Base-by-base conservation (phyloP, 2,797 vertebrate species). In the Microchirus variegatus region DNA sequence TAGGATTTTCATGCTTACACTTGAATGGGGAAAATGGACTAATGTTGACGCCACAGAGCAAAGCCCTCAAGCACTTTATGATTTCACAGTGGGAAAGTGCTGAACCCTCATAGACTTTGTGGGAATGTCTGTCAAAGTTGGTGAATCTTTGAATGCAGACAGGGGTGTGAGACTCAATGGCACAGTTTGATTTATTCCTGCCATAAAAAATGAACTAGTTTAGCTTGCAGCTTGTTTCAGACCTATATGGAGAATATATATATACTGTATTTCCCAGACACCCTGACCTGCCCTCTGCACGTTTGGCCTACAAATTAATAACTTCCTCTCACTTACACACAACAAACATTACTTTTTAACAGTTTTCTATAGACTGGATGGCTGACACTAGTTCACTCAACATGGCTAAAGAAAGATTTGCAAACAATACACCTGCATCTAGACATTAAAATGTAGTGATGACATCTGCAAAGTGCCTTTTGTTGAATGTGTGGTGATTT, bases 401-500 rank as follows among this genome's bases (percentile, higher is more conserved):
- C 53, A 36, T 14, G 44, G 46, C 48, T 59, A 66, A 76, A 45
- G 31, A 66, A 76, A 45, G 3, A 31, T 7, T 31, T 31, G 3
- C 5, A 26, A 71, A 74, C 40, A 31, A 26, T 5, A n/a, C n/a
- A n/a, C n/a, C n/a, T n/a, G n/a, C n/a, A n/a, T n/a, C n/a, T 57
- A 58, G 53, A 64, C 42, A 63, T 44, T 63, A 45, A 51, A 19
- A 41, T 51, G 45, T 81, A 71, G 48, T 47, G 60, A 42, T 53
- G 52, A 41, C 15, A 38, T 62, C 49, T 73, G 37, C 26, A 52
- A 57, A 53, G 51, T 42, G 49, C 52, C 63, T 56, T 57, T 65
- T 68, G 67, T 52, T 63, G 45, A 77, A 57, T 68, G 62, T 72
- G 59, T 64, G 61, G 51, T 55, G 45, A 19, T 55, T 40, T n/a